Percentiles rank a stretch among this genome's conserved stretches.
Conservation (phyloP, 2,888 invertebrate species). For the Meganola albula region DNA sequence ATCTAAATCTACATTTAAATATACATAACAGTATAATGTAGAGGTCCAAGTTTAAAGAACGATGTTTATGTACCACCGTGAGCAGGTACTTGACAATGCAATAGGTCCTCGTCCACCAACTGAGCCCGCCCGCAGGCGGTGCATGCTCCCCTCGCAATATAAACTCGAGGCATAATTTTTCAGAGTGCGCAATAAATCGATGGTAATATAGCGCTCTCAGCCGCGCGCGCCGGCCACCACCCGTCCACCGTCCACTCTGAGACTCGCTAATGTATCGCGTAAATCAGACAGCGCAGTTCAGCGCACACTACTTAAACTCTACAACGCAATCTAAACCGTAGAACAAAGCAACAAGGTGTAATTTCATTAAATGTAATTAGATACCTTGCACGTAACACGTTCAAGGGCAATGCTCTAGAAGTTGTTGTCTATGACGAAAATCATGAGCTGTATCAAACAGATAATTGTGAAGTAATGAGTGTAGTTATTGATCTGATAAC, state of each 20-base stretch:
- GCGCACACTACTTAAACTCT: not conserved
- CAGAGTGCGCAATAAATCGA: conserved; percentile 44
- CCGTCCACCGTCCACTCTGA: not conserved
- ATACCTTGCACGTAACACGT: conserved; percentile 14
- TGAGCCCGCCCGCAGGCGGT: not conserved
- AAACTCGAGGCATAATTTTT: conserved; percentile 49
- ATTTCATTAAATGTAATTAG: conserved; percentile 16
- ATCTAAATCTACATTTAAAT: no score
- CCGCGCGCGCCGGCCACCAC: conserved; percentile 26
- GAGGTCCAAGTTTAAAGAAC: no score
- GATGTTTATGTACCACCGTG: no score
- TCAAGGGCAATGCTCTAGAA: conserved; percentile 27
- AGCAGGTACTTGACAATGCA: no score
- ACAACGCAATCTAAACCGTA: conserved; percentile 9
- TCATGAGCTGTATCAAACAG: conserved; percentile 7
- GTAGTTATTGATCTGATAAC: conserved; percentile 10
- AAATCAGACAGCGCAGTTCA: conserved; percentile 41
- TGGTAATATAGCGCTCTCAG: conserved; percentile 25
- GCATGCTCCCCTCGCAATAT: conserved; percentile 24
- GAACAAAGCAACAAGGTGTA: conserved; percentile 2
- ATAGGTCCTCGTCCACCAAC: no score
- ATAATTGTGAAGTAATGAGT: conserved; percentile 20
- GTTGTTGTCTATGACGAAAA: conserved; percentile 16
- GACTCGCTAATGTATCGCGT: conserved; percentile 54
- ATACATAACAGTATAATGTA: no score